Evolutionary conservation across 2,888 invertebrate species (phyloP).

Genomic region (Scaptomyza caliginosa): DNA sequence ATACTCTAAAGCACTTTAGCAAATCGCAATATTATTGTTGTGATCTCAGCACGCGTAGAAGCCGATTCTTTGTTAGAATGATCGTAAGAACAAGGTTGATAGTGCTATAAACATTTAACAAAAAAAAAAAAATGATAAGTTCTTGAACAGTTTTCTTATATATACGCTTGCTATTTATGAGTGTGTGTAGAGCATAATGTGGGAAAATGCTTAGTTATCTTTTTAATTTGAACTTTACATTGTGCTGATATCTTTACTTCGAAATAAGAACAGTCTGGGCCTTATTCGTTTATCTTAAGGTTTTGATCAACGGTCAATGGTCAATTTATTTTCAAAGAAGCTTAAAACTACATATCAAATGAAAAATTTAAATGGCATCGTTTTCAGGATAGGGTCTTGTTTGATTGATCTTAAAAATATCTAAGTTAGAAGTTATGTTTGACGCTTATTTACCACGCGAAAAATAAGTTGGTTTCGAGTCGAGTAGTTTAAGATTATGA

Average conservation of each 20-base stretch:
- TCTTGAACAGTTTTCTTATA: not conserved
- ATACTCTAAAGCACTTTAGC: conserved; percentile 30
- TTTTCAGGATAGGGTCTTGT: conserved; percentile 8
- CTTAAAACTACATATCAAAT: not conserved
- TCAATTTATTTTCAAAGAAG: conserved; percentile 8
- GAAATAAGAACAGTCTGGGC: not conserved
- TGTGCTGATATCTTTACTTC: conserved; percentile 34
- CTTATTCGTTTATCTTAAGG: conserved; percentile 8
- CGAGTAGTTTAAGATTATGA: no score
- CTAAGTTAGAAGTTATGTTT: not conserved
- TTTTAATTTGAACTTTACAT: conserved; percentile 26
- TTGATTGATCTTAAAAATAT: not conserved
- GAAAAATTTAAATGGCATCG: conserved; percentile 2
- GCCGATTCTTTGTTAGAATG: conserved; percentile 10
- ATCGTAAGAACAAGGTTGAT: not conserved
- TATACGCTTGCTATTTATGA: conserved; percentile 2
- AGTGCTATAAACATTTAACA: not conserved
- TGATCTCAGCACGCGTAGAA: conserved; percentile 12
- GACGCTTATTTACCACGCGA: conserved; percentile 4
- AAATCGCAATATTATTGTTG: conserved; percentile 5
- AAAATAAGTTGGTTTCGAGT: not conserved
- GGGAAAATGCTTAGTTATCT: not conserved
- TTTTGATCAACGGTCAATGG: conserved; percentile 32
- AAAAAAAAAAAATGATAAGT: not conserved
- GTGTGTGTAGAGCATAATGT: not conserved